A percentile compares a stretch with the other conserved stretches of the same genome.
Conservation (phyloP, 2,797 vertebrate species). For the Heteromormyrus szaboi region DNA sequence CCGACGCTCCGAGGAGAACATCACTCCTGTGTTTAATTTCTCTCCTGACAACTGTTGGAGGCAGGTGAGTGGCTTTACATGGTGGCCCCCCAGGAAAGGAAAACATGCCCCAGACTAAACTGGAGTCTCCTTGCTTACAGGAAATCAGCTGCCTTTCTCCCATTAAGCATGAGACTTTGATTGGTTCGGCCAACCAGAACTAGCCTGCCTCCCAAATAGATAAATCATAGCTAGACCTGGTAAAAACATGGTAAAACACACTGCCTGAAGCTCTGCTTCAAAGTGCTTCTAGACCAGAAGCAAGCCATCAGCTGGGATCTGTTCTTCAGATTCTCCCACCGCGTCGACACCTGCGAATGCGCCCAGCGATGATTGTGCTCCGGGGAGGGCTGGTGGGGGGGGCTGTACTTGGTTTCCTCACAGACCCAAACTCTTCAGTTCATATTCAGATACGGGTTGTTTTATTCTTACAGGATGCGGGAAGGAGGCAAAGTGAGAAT, state of each 20-base stretch:
- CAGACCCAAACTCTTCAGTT: neutral
- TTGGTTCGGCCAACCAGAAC: neutral
- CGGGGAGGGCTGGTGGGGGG: neutral
- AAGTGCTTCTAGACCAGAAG: neutral
- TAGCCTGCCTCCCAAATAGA: neutral
- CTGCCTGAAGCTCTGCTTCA: neutral
- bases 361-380: neutral
- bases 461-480: neutral
- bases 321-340: neutral
- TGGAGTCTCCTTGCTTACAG: neutral
- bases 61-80: neutral
- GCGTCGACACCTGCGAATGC: neutral
- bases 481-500: neutral
- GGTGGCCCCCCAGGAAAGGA: neutral
- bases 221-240: neutral
- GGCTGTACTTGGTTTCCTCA: neutral
- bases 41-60: neutral
- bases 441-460: neutral
- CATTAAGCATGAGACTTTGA: neutral
- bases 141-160: neutral
- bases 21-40: neutral
- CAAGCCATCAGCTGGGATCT: neutral
- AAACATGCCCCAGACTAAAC: neutral
- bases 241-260: neutral
- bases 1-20: neutral